Conservation (phyloP, 1,140 invertebrate genomes). For the Ooceraea biroi region DNA sequence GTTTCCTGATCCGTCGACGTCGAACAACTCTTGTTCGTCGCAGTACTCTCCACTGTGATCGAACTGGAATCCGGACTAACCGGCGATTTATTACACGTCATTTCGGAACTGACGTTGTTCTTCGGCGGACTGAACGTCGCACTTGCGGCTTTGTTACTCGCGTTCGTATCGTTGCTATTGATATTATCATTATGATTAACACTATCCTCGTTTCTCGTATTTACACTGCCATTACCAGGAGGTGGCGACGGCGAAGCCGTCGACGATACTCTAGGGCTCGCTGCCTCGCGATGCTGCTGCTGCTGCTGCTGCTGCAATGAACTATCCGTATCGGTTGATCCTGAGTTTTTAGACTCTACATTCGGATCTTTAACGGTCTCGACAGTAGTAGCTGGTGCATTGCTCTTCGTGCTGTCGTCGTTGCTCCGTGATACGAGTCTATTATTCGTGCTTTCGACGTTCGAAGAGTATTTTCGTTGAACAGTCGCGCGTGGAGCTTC, state of each 20-base stretch:
- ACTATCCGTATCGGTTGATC: constrained; percentile 42
- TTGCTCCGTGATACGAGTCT: constrained; percentile 1
- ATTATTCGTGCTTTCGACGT: constrained; percentile 41
- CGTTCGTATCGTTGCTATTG: constrained; percentile 25
- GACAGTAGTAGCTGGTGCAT: neutral
- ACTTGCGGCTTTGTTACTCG: neutral
- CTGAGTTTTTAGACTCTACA: constrained; percentile 6
- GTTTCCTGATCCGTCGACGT: constrained; percentile 41
- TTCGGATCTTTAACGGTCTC: constrained; percentile 44
- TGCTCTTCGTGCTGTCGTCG: neutral
- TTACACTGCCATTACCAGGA: constrained; percentile 44
- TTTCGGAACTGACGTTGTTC: constrained; percentile 58
- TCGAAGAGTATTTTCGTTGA: constrained; percentile 51
- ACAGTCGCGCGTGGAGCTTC: constrained; percentile 18
- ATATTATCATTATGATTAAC: neutral
- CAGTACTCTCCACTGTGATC: constrained; percentile 64
- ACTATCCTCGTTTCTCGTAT: neutral
- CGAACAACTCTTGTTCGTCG: constrained; percentile 22
- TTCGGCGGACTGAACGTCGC: constrained; percentile 38
- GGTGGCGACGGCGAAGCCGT: constrained; percentile 82
- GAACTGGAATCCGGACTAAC: constrained; percentile 83
- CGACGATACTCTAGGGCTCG: constrained; percentile 81
- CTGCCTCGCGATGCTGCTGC: constrained; percentile 69
- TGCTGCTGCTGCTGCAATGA: constrained; percentile 48
- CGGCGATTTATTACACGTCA: constrained; percentile 76